Evolutionary conservation across 2,888 invertebrate genomes (phyloP).

Genomic region (Cephus nigrinus): DNA sequence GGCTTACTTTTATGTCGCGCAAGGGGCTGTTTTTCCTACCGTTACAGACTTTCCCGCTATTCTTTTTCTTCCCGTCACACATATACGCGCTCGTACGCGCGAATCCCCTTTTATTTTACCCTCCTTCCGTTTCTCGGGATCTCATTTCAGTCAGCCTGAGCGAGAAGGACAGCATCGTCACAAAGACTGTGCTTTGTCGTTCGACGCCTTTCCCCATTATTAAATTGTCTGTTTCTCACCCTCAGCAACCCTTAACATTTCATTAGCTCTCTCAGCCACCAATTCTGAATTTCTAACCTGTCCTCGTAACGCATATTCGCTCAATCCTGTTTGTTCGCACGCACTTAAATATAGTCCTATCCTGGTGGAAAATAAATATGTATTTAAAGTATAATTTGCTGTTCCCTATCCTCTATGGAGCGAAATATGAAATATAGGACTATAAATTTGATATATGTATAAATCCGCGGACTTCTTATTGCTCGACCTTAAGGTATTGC

Average conservation of each 20-base stretch:
- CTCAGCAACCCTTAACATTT: conserved; percentile 12
- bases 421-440: too few relatives aligned
- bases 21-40: conserved; percentile 21
- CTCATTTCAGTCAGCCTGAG: neutral
- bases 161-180: conserved; percentile 12
- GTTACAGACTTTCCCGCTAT: conserved; percentile 9
- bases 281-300: neutral
- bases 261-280: neutral
- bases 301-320: neutral
- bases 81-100: neutral
- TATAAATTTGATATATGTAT: too few relatives aligned
- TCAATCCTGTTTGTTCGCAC: conserved; percentile 12
- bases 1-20: conserved; percentile 56
- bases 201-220: conserved; percentile 48
- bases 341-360: neutral
- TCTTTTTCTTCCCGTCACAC: conserved; percentile 1
- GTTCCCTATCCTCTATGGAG: too few relatives aligned
- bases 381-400: neutral
- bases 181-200: conserved; percentile 47
- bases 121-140: conserved; percentile 16
- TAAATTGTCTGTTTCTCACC: conserved; percentile 49
- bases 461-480: too few relatives aligned
- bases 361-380: conserved; percentile 20
- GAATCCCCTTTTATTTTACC: neutral
- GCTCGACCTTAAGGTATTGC: too few relatives aligned